Evolutionary conservation across 2,888 invertebrate genomes (phyloP).

Genomic region (Oligia strigilis): DNA sequence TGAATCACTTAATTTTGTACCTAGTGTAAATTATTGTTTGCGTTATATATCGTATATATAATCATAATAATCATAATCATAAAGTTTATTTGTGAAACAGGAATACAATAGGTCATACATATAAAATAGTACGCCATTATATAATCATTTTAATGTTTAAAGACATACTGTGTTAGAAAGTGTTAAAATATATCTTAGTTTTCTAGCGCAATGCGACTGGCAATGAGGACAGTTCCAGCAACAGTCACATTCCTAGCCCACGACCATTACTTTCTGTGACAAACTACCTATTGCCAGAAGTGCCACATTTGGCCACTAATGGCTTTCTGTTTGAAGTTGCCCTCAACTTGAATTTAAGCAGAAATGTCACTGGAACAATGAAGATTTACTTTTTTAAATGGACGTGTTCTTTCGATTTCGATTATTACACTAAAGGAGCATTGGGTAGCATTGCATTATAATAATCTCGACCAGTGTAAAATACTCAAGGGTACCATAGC

Average conservation of each 20-base stretch:
- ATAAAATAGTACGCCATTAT: no score
- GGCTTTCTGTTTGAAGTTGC: constrained; percentile 66
- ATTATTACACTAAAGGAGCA: neutral
- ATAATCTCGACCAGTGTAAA: no score
- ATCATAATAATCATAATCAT: no score
- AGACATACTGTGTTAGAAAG: neutral
- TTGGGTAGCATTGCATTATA: no score
- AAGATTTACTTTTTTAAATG: constrained; percentile 6
- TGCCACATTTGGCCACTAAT: constrained; percentile 73
- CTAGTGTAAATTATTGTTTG: no score
- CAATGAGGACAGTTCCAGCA: constrained; percentile 28
- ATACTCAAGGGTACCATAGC: no score
- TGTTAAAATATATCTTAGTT: neutral
- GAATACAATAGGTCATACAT: no score
- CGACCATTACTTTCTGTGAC: constrained; percentile 69
- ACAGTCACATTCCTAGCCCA: constrained; percentile 58
- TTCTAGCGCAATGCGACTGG: constrained; percentile 1
- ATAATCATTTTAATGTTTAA: no score
- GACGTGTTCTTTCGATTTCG: neutral
- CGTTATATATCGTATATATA: no score
- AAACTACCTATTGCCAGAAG: constrained; percentile 69
- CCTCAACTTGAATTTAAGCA: constrained; percentile 29
- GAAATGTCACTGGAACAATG: constrained; percentile 1
- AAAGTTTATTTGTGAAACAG: no score
- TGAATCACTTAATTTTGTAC: no score